Base-by-base conservation (phyloP, 2,888 invertebrate species). In the Cephus nigrinus region DNA sequence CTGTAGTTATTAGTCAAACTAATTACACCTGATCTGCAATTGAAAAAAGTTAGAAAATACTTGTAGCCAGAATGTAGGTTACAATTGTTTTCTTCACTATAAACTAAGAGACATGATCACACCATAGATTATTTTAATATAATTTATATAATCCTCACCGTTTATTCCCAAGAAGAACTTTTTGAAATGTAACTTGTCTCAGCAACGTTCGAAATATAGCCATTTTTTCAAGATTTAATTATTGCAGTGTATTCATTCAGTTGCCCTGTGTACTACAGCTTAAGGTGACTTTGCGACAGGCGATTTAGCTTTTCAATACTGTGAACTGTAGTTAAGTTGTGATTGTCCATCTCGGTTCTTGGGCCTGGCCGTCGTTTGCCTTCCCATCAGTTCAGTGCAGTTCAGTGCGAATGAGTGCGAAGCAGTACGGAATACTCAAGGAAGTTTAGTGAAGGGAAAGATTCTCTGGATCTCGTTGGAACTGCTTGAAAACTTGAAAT, bases 1-100 rank as follows among this genome's bases (percentile, higher is more conserved):
- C 89, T 88, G 81, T 91, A 92, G 23, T 55, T 55, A 55, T 55
- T 55, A 55, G 23, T 23, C 55, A 55, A 23, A 23, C 23, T 55
- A 55, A 55, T 55, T 55, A 55, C 9, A 55, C 23, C 55, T 55
- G 23, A 55, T 55, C 55, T 55, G 55, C 9, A 55, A 55, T 23
- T 55, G 23, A 9, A 55, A 55, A 15, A 55, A 15, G 5, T 23
- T 1, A 9, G 23, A 55, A 23, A 55, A 9, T 55, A 55, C 9
- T 55, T 23, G 55, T 23, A 55, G 1, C 55, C 55, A 55, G 9
- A 15, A 55, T 55, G 9, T 55, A 55, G 55, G 55, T 55, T 55
- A 55, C 23, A 55, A 55, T 55, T 40, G 9, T 9, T 9, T 55
- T 23, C 55, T 55, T 23, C 23, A 2, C 23, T 55, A 55, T 23